Evolutionary conservation across 2,113 vertebrate species (phyloP), one percentile per base, ranked within the genome.

Genomic region (Ammodytes marinus): DNA sequence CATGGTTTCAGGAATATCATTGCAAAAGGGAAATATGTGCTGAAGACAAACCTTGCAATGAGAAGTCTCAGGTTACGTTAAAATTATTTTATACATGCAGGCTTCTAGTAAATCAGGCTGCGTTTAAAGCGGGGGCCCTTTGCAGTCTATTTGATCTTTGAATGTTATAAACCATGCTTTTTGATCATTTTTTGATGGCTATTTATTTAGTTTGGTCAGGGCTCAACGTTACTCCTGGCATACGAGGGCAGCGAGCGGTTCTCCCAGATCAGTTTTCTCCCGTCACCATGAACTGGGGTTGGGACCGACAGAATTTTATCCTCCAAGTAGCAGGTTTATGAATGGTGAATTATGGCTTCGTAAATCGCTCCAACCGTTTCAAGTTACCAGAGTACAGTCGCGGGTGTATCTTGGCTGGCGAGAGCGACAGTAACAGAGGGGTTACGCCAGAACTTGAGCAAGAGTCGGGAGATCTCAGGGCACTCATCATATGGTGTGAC

Each of bases 321-420:
- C 88, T 80, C 88, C 90, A 87, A 90, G 90, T 90, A 94, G 90
- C 93, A 92, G 91, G 72, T 94, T 94, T 94, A 94, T 89, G 90
- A 91, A 93, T 75, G 66, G 78, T 94, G 86, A 94, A 74, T 94
- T 94, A 93, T 84, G 68, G 91, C 90, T 83, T 67, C 58, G 67
- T 93, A 92, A 95, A 91, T 89, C 79, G 35, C 80, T 75, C 83
- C 82, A 64, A 85, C 75, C 88, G 94, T 89, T 92, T 94, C 82
- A 91, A 72, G 82, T 94, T 94, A 93, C 90, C 55, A 17, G 53
- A 15, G 80, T 83, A 76, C 86, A 75, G 87, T 85, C 83, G 86
- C 71, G 17, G 85, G 83, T 75, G 87, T 70, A 53, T 61, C 67
- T 74, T 4, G 77, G 85, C 80, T 71, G 65, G 55, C 57, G 72